Conservation (phyloP, 2,888 invertebrate species). For the Hirudinaria manillensis region DNA sequence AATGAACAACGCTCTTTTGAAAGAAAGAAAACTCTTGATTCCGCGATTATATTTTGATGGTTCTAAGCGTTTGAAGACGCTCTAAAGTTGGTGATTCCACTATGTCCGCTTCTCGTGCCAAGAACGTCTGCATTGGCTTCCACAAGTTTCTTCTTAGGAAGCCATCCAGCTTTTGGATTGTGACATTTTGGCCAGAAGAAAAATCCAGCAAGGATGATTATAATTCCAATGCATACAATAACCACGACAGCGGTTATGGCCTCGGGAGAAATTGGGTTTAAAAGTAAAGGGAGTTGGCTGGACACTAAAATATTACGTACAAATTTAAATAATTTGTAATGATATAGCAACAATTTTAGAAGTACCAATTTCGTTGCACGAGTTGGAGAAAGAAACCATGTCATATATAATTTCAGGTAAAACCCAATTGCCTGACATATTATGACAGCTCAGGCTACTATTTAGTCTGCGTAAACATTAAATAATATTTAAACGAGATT, state of each 20-base stretch:
- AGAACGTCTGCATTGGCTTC: not conserved
- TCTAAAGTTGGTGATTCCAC: not conserved
- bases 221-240: constrained; percentile 28
- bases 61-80: not conserved
- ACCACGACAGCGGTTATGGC: constrained; percentile 33
- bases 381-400: too few relatives aligned
- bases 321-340: too few relatives aligned
- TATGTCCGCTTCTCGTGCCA: not conserved
- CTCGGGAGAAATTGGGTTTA: constrained; percentile 25
- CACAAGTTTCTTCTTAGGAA: constrained; percentile 13
- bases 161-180: constrained; percentile 21
- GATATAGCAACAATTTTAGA: too few relatives aligned
- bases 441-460: too few relatives aligned
- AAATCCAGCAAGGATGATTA: constrained; percentile 30
- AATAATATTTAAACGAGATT: too few relatives aligned
- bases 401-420: too few relatives aligned
- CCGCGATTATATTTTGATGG: too few relatives aligned
- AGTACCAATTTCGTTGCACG: too few relatives aligned
- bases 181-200: constrained; percentile 35
- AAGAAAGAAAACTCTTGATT: too few relatives aligned
- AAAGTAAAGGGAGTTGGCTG: not conserved
- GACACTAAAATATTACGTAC: not conserved
- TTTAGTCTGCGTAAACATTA: too few relatives aligned
- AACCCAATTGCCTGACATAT: too few relatives aligned
- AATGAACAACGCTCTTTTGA: too few relatives aligned